Evolutionary conservation across 2,888 invertebrate species (phyloP), one percentile per base, ranked within the genome.

Genomic region (Acanthoscelides obtectus): DNA sequence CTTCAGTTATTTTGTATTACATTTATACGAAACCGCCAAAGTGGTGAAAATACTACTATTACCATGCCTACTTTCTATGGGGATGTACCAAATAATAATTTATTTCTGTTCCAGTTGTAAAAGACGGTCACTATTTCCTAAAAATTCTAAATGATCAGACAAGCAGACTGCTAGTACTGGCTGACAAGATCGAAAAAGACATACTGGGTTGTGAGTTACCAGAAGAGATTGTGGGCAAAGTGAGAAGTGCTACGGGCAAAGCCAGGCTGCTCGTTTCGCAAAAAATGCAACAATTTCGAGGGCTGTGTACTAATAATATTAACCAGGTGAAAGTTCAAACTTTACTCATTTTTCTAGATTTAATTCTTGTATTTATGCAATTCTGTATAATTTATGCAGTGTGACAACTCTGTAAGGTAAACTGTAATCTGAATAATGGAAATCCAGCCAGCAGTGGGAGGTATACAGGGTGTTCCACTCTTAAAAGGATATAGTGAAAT

Each of bases 201-300:
- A 86, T 94, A 79, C 89, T 89, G 72, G 83, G 84, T 64, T 85
- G 86, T n/a, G 87, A 88, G 73, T 85, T 93, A 69, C 88, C 90
- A 3, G 96, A 96, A 81, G 96, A 96, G 83, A 90, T 93, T 0
- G 88, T 93, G 72, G 98, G 98, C 0, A 89, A 93, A 79, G 87
- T 98, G 64, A 89, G 97, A 71, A 92, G 97, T 0, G 95, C 97
- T 0, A 90, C 96, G 5, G 98, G 98, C 20, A 97, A 98, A 86
- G 97, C 97, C 6, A 90, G 94, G 75, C 88, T 98, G 27, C 87
- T 98, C 76, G 92, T 95, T 25, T 91, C 93, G 19, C 95, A 98
- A 87, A 98, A 98, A 85, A 95, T 98, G 91, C 94, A 95, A 85
- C 98, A 98, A 85, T 98, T 98, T 85, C 91, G 93, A 88, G 97